Percentiles rank a stretch among this genome's conserved stretches.
Conservation (phyloP, 2,113 vertebrate genomes). For the Anseranas semipalmata region DNA sequence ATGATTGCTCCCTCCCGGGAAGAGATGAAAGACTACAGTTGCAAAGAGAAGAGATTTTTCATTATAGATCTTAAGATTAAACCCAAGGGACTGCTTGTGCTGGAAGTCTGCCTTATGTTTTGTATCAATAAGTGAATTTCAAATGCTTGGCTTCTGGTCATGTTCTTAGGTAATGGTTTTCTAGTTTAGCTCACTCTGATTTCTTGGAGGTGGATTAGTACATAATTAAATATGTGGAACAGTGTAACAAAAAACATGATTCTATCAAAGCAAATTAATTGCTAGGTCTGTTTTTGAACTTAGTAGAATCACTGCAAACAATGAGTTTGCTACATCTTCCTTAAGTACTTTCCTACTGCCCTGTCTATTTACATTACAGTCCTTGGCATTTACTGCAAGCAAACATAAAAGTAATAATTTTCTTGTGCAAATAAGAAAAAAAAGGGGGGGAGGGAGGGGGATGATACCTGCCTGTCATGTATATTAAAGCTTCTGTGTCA, state of each 20-base stretch:
- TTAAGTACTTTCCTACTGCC: not conserved
- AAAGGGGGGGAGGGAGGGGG: not conserved
- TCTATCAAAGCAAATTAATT: slow-evolving; percentile 65
- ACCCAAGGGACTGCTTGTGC: not conserved
- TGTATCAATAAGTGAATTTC: not conserved
- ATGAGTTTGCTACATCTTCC: slow-evolving; percentile 26
- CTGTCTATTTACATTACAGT: not conserved
- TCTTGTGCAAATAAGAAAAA: not conserved
- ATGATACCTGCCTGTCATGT: not conserved
- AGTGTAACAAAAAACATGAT: slow-evolving; percentile 51
- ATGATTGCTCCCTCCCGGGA: slow-evolving; percentile 56
- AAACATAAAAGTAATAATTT: not conserved
- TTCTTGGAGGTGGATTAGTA: slow-evolving; percentile 28
- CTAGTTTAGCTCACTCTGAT: not conserved
- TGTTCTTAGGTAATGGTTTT: slow-evolving; percentile 27
- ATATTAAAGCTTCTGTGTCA: not conserved
- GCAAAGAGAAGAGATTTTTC: slow-evolving; percentile 21
- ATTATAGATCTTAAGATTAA: slow-evolving; percentile 45
- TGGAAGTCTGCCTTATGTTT: slow-evolving; percentile 22
- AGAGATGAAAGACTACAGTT: slow-evolving; percentile 51
- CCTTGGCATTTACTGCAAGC: not conserved
- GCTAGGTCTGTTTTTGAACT: slow-evolving; percentile 48
- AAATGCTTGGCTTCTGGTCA: not conserved
- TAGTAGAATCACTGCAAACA: slow-evolving; percentile 42
- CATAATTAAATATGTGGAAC: slow-evolving; percentile 64